Base-by-base conservation (phyloP, 1,140 invertebrate genomes). In the Aphaenogaster rudis region DNA sequence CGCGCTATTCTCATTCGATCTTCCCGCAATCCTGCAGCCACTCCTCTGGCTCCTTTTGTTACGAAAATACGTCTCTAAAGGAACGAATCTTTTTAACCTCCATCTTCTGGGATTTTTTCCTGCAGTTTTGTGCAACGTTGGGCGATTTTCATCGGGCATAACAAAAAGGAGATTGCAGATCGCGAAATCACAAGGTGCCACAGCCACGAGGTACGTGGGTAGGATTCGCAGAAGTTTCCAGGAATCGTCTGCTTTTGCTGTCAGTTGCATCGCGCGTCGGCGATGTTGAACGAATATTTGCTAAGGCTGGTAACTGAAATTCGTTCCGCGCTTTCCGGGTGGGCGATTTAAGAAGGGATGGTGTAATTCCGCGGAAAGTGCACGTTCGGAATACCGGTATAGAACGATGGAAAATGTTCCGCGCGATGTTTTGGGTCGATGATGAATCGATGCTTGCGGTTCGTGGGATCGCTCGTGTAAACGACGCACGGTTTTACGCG, bases 111-210 rank as follows among this genome's bases (percentile, higher is more conserved):
- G 6, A 17, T 11, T 36, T 67, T 59, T 69, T 86, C 42, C 61
- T 9, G 7, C 52, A 63, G 42, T 11, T 79, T 66, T 36, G 13
- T 42, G 87, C 54, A 84, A 57, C 42, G 36, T 59, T 17, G 57
- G 54, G 13, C 42, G 69, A 84, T 84, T 84, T 84, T 86, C 72
- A 84, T 82, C 67, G 85, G 45, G 86, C 88, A 52, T 89, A 89
- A 87, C 86, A 90, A 89, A 86, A 85, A 67, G 59, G 33, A 80
- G 77, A 39, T 45, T 59, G 86, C 15, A 71, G 81, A 91, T 91
- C 88, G 90, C 45, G 57, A 88, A 91, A 91, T 90, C 89, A 90
- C 89, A 87, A 88, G 86, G 88, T 88, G 90, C 88, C 90, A 91
- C 67, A 50, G 59, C 77, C 89, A 91, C 81, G 28, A 87, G 67